Percentiles rank a stretch among this genome's conserved stretches.
Conservation (phyloP, 1,140 invertebrate species). For the Linepithema humile region DNA sequence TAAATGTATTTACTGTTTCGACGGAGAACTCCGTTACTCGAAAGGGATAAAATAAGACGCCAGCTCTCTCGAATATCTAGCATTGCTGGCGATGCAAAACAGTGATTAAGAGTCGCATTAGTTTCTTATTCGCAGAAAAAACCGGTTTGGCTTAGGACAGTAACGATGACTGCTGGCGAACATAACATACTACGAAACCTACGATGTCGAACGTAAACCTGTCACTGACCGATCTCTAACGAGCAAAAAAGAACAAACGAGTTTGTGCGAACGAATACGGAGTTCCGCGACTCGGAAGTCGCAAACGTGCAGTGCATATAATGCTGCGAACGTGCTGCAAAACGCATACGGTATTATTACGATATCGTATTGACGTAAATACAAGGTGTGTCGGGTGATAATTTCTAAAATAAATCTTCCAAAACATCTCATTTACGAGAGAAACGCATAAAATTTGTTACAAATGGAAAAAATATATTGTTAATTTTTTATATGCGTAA, state of each 20-base stretch:
- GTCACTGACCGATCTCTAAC: constrained; percentile 22
- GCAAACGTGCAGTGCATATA: constrained; percentile 4
- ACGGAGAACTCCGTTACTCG: background rate
- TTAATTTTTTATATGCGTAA: no score
- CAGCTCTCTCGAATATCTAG: constrained; percentile 25
- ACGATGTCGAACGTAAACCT: constrained; percentile 5
- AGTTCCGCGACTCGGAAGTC: constrained; percentile 8
- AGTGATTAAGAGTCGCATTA: background rate
- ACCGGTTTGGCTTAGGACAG: constrained; percentile 10
- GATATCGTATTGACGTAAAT: background rate
- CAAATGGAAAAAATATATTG: no score
- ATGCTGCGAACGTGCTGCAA: constrained; percentile 3
- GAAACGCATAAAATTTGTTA: no score
- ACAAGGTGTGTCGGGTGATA: background rate
- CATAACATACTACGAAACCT: background rate
- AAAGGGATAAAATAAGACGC: background rate
- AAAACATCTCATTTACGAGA: no score
- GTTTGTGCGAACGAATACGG: background rate
- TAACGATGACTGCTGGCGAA: background rate
- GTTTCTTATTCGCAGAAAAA: constrained; percentile 9
- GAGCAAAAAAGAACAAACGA: constrained; percentile 35
- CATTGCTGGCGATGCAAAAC: background rate
- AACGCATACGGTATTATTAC: constrained; percentile 37
- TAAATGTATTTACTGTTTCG: background rate
- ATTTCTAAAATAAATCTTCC: background rate